A percentile compares a stretch with the other conserved stretches of the same genome.
Evolutionary conservation across 2,113 vertebrate species (phyloP).

Genomic region (Paradoxurus hermaphroditus): DNA sequence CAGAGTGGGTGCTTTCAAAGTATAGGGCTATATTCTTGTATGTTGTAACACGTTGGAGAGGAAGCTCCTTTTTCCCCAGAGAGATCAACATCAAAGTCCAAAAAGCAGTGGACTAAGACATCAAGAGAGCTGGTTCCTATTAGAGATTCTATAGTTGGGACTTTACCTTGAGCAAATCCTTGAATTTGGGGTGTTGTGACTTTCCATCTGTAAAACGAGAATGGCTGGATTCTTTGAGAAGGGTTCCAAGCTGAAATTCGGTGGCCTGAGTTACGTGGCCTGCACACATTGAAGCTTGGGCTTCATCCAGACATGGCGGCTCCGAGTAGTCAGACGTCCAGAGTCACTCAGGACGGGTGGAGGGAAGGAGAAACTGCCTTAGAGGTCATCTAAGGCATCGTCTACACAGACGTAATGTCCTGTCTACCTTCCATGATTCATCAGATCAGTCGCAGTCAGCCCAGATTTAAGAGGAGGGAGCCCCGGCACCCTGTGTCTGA

Average conservation of each 20-base stretch:
- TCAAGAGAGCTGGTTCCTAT: background rate
- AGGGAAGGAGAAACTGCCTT: background rate
- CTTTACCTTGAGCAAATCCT: background rate
- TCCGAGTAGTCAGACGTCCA: background rate
- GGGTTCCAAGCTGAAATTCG: background rate
- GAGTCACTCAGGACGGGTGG: background rate
- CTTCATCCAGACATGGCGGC: background rate
- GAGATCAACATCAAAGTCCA: background rate
- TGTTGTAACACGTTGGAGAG: background rate
- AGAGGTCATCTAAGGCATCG: too few species aligned
- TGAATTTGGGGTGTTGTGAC: background rate
- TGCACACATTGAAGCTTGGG: rapidly evolving
- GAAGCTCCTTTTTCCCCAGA: background rate
- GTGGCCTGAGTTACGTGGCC: background rate
- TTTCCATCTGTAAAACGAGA: background rate
- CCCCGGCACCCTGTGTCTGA: background rate
- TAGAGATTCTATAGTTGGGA: background rate
- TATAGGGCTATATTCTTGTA: too few species aligned
- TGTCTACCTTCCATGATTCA: background rate
- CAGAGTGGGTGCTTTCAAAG: background rate
- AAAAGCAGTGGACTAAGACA: background rate
- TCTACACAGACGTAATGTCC: background rate
- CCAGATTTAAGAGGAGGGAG: background rate
- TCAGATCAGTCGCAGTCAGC: background rate
- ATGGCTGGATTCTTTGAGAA: background rate